A percentile compares a stretch with the other conserved stretches of the same genome.
phyloP scores from a whole-genome alignment of 2,797 vertebrate species.

The Diplodus puntazzo region DNA sequence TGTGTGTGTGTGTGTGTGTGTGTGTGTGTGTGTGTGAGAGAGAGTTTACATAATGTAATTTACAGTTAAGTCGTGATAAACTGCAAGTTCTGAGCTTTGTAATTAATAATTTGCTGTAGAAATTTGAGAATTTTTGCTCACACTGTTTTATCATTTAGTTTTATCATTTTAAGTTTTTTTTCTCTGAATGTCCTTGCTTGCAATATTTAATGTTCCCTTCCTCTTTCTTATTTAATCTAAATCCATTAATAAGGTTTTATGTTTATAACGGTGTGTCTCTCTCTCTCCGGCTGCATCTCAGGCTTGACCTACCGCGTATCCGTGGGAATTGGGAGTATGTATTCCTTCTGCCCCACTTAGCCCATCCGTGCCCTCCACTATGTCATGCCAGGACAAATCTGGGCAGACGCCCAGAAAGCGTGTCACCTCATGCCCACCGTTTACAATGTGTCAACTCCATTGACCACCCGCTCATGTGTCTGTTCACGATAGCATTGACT shows the following conservation, averaged over 20 bases:
- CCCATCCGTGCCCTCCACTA: conserved; percentile 72
- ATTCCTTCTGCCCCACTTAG: conserved; percentile 83
- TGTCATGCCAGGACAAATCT: conserved; percentile 80
- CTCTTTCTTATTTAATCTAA: conserved; percentile 4
- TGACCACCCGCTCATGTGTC: conserved; percentile 72
- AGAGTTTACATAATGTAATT: too few relatives aligned
- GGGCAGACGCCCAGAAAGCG: conserved; percentile 74
- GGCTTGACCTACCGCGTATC: conserved; percentile 97
- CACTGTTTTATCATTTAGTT: not conserved
- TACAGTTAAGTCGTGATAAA: not conserved
- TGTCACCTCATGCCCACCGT: conserved; percentile 74
- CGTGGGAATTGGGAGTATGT: conserved; percentile 98
- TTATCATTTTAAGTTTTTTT: not conserved
- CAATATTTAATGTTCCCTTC: not conserved
- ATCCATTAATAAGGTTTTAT: conserved; percentile 30
- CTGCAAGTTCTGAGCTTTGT: not conserved
- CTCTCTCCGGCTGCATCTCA: conserved; percentile 85
- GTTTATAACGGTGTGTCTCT: conserved; percentile 63
- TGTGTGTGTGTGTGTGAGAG: conserved; percentile 26
- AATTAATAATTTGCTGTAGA: not conserved
- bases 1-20: too few relatives aligned
- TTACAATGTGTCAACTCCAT: conserved; percentile 69
- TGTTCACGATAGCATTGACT: conserved; percentile 60
- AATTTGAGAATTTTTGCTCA: not conserved
- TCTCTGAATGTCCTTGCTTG: not conserved